Percentiles rank a stretch among this genome's conserved stretches.
Evolutionary conservation across 2,888 invertebrate species (phyloP).

Genomic region (Drosophila crucigera): DNA sequence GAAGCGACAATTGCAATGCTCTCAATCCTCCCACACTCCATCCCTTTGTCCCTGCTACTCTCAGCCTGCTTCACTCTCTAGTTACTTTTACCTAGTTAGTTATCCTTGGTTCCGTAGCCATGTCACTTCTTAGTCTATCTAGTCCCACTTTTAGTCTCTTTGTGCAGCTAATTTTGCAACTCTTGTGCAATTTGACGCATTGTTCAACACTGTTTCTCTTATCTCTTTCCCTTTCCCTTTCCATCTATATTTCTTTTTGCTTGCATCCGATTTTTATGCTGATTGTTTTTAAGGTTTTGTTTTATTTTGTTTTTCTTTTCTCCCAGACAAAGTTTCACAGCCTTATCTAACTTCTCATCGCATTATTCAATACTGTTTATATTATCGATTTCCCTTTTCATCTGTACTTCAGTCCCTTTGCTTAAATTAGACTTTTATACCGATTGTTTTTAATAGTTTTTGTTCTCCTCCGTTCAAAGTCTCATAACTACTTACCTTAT

Average conservation of each 20-base stretch:
- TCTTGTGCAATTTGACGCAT: constrained; percentile 1
- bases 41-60: neutral
- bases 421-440: neutral
- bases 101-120: neutral
- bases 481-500: neutral
- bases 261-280: neutral
- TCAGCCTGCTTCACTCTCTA: neutral
- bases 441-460: neutral
- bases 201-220: constrained; percentile 11
- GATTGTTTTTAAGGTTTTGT: neutral
- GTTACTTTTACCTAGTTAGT: neutral
- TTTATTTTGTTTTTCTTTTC: neutral
- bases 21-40: neutral
- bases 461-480: neutral
- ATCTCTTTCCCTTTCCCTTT: neutral
- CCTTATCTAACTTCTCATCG: neutral
- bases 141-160: neutral
- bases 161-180: neutral
- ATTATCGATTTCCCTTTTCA: neutral
- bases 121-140: neutral
- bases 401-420: neutral
- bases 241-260: neutral
- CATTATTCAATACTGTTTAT: neutral
- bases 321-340: neutral
- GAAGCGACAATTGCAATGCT: constrained; percentile 55